Evolutionary conservation across 2,888 invertebrate genomes (phyloP), one percentile per base, ranked within the genome.

Genomic region (Tricholauxania praeusta): DNA sequence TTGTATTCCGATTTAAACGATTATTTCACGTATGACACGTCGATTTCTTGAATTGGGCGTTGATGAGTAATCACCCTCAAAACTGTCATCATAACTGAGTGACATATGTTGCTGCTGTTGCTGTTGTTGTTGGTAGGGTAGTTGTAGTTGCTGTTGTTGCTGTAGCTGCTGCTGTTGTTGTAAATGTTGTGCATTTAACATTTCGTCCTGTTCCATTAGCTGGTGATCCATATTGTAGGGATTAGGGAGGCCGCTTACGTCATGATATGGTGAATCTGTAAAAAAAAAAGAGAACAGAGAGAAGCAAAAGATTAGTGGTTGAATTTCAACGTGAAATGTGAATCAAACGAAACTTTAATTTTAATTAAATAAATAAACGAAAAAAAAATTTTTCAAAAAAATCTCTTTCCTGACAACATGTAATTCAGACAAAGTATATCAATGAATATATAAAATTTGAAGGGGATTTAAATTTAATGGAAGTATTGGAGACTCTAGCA

Each of bases 1-100:
- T 53, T 17, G 32, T 48, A 12, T 68, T 32, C 2, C 14, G 15
- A n/a, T 57, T 86, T 87, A 88, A 84, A 97, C 97, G 88, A 97
- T 97, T 88, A 97, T 97, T 89, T 97, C 97, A 81, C 96, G 92
- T 84, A 97, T 96, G 88, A 97, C 96, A 86, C 97, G 91, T 80
- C 96, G 92, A 84, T 95, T 94, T 86, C 96, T 92, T 82, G 96
- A 96, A 89, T 96, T 96, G 77, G 96, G 96, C 80, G 97, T 96
- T 79, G 96, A 96, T 78, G 96, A 96, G 88, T 96, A 96, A 71
- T 96, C 97, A 77, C 96, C 96, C 89, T 96, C 97, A 69, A 96
- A 91, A 81, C 95, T 96, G 89, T 96, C 96, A 89, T 97, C 96
- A 89, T 96, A 96, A 86, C 94, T 94, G 81, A 96, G 91, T 74